A percentile compares a stretch with the other conserved stretches of the same genome.
phyloP scores from a whole-genome alignment of 2,888 invertebrate genomes.

The Cataglyphis rosenhaueri region DNA sequence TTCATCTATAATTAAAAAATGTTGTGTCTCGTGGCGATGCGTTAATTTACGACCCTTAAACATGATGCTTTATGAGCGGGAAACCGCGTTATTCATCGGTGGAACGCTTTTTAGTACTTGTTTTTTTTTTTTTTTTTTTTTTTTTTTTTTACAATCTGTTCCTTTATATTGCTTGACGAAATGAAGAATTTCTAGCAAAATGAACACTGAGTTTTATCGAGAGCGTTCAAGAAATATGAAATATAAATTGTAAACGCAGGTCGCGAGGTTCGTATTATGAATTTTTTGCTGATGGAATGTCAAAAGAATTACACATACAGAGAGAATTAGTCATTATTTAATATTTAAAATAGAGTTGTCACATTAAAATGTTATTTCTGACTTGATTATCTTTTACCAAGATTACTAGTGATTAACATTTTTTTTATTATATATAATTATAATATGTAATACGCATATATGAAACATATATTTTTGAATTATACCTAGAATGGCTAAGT shows the following conservation, averaged over 20 bases:
- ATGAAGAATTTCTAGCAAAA: not conserved
- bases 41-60: conserved; percentile 41
- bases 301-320: not conserved
- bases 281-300: not conserved
- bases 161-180: not conserved
- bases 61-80: conserved; percentile 28
- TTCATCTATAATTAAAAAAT: conserved; percentile 30
- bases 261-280: not conserved
- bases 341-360: not conserved
- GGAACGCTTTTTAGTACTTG: not conserved
- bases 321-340: not conserved
- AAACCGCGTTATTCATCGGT: conserved; percentile 10
- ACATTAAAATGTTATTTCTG: not conserved
- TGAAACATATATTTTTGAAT: not conserved
- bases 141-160: not conserved
- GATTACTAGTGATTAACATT: not conserved
- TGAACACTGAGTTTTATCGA: conserved; percentile 14
- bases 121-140: too few species aligned
- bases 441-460: not conserved
- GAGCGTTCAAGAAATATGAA: not conserved
- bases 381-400: not conserved
- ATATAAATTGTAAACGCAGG: not conserved
- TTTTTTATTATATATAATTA: not conserved
- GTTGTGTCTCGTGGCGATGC: conserved; percentile 12
- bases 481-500: not conserved